Evolutionary conservation across 2,113 vertebrate genomes (phyloP).

Genomic region (Cranoglanis bouderius): DNA sequence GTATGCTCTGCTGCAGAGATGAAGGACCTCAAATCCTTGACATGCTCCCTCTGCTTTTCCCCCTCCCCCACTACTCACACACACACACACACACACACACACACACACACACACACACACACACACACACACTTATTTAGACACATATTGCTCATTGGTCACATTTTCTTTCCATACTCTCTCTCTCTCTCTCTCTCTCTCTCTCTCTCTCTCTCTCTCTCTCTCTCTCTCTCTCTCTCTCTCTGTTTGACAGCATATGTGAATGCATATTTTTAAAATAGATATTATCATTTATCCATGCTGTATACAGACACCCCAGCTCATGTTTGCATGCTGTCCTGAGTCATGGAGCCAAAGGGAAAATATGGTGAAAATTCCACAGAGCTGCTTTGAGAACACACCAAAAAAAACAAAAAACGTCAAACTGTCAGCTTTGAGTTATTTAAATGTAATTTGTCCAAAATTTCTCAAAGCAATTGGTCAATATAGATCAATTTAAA

Average conservation of each 20-base stretch:
- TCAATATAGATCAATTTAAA: neutral
- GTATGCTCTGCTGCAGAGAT: slow-evolving; percentile 99
- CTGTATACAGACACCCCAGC: slow-evolving; percentile 57
- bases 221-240: neutral
- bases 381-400: neutral
- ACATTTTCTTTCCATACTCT: neutral
- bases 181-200: neutral
- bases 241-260: slow-evolving; percentile 93
- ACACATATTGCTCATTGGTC: slow-evolving; percentile 75
- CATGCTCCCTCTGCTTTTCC: slow-evolving; percentile 83
- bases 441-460: neutral
- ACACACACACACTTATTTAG: slow-evolving; percentile 79
- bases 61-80: slow-evolving; percentile 52
- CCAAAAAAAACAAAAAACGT: neutral
- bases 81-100: slow-evolving; percentile 5
- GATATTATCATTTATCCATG: slow-evolving; percentile 66
- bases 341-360: slow-evolving; percentile 29
- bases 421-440: neutral
- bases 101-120: slow-evolving; percentile 23
- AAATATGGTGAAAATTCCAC: slow-evolving; percentile 3
- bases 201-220: neutral
- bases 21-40: slow-evolving; percentile 99
- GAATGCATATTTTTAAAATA: slow-evolving; percentile 77
- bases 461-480: neutral
- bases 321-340: slow-evolving; percentile 41